phyloP scores from a whole-genome alignment of 2,113 vertebrate species.

The Pollimyrus isidori region DNA sequence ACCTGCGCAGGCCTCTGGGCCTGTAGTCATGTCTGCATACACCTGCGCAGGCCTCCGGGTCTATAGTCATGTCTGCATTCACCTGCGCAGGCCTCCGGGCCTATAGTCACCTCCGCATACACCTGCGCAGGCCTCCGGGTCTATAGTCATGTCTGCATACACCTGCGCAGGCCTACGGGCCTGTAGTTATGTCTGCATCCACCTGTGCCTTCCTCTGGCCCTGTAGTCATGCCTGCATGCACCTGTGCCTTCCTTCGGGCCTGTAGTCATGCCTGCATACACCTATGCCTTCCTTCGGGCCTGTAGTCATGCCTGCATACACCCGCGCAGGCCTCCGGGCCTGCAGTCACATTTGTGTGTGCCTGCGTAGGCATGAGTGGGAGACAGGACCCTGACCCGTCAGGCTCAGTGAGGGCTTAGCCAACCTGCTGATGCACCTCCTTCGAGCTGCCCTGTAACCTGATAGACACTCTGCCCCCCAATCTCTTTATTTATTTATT shows the following conservation, averaged over 20 bases:
- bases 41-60: background rate
- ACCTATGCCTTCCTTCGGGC: background rate
- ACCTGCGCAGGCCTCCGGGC: background rate
- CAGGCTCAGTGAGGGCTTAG: background rate
- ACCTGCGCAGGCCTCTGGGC: background rate
- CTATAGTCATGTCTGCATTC: background rate
- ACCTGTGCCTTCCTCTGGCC: background rate
- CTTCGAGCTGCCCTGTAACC: background rate
- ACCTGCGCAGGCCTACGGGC: background rate
- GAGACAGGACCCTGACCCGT: background rate
- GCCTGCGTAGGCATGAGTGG: background rate
- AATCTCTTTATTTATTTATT: slow-evolving; percentile 16
- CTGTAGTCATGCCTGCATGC: background rate
- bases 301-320: background rate
- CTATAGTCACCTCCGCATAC: background rate
- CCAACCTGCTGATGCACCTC: background rate
- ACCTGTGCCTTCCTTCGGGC: background rate
- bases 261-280: no score
- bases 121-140: background rate
- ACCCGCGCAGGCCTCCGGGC: background rate
- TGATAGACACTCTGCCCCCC: background rate
- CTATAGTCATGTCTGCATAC: background rate
- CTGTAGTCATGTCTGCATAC: background rate
- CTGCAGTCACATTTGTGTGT: background rate
- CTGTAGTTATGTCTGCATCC: no score